Evolutionary conservation across 2,888 invertebrate genomes (phyloP), one percentile per base, ranked within the genome.

Genomic region (Timandra comae): DNA sequence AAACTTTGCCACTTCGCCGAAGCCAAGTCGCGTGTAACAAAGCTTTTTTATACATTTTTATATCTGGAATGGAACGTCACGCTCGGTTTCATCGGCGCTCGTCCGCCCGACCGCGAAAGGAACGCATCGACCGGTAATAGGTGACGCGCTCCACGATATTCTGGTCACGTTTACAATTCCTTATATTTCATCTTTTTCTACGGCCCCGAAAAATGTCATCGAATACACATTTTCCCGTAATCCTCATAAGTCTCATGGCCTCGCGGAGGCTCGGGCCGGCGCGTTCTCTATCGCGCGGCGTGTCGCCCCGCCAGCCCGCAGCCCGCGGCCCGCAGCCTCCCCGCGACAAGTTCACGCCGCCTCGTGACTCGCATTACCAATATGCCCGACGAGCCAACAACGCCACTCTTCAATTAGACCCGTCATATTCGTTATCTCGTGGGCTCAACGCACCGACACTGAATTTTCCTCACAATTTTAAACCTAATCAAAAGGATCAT

Each of bases 161-260:
- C 81, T 49, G 60, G 77, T 82, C 85, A 85, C 85, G 85, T 84
- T 68, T 67, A 78, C 69, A 82, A 81, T 85, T 84, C 73, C 82
- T 80, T 84, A 85, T 84, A 81, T 84, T 82, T 84, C 84, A 81
- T 85, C 81, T 84, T 84, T 82, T 84, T 79, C 75, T 70, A 76
- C 76, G 74, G 73, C 64, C 75, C 72, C 79, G 74, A 81, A 84
- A 84, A 85, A 85, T 84, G 85, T 81, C 85, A 85, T 85, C 84
- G 84, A 85, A 85, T 84, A 84, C 84, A 79, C 84, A 84, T 84
- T 84, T 85, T 78, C 77, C 68, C 75, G 78, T 85, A 85, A 85
- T 84, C 82, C 82, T 80, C 72, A 77, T 82, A 81, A 84, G 82
- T 81, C 81, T 75, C 73, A 69, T 74, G 73, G 79, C 76, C 72